Conservation (phyloP, 2,888 invertebrate genomes). For the Erynnis tages region DNA sequence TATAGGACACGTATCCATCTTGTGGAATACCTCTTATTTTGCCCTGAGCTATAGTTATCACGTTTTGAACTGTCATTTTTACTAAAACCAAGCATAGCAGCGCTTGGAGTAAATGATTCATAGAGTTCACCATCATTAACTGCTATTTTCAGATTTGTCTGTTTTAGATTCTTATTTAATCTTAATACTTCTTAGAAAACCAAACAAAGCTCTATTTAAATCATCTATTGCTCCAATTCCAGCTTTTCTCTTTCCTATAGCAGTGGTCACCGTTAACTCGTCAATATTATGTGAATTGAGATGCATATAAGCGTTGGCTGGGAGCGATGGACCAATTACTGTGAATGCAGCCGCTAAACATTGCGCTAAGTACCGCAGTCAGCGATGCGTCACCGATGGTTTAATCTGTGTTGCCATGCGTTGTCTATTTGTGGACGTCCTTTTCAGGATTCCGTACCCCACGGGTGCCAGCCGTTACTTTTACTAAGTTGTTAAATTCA, state of each 20-base stretch:
- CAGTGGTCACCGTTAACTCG: not conserved
- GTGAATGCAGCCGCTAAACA: slow-evolving; percentile 21
- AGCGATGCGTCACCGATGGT: slow-evolving; percentile 1
- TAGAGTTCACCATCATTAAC: not conserved
- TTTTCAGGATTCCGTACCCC: not conserved
- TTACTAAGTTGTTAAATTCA: too few species aligned
- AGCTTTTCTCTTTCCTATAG: not conserved
- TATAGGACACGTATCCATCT: slow-evolving; percentile 59
- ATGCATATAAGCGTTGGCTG: slow-evolving; percentile 2
- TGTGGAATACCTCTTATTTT: slow-evolving; percentile 47
- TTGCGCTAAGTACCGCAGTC: slow-evolving; percentile 10
- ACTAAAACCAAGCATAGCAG: slow-evolving; percentile 4
- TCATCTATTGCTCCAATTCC: not conserved
- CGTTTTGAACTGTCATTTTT: slow-evolving; percentile 38
- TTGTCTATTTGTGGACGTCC: not conserved
- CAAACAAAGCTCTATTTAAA: not conserved
- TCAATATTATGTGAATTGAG: not conserved
- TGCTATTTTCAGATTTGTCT: not conserved
- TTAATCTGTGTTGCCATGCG: slow-evolving; percentile 1
- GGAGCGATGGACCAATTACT: slow-evolving; percentile 13
- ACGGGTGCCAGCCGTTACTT: too few species aligned
- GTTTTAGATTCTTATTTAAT: too few species aligned
- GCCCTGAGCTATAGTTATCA: slow-evolving; percentile 60
- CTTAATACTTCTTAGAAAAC: not conserved
- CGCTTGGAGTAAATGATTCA: not conserved